Evolutionary conservation across 2,113 vertebrate species (phyloP).

Genomic region (Tringa solitaria): DNA sequence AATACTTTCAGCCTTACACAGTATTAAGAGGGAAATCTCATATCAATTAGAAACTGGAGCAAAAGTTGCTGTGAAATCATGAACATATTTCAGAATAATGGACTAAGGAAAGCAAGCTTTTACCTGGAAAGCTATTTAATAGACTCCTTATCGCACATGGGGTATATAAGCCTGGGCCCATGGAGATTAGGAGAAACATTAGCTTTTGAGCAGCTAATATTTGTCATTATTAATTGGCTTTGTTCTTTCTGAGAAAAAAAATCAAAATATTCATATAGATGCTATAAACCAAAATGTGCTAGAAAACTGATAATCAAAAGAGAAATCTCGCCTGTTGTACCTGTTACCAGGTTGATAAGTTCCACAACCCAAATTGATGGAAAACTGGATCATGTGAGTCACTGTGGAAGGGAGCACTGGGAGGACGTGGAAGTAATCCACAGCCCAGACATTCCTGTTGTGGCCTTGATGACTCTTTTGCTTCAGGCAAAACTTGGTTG

Average conservation of each 20-base stretch:
- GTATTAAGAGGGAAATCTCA: neutral
- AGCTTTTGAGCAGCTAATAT: neutral
- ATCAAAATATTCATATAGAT: neutral
- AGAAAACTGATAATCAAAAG: neutral
- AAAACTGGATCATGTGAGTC: constrained; percentile 96
- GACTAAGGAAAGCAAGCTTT: neutral
- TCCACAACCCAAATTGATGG: constrained; percentile 96
- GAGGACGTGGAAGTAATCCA: constrained; percentile 94
- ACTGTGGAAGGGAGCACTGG: constrained; percentile 86
- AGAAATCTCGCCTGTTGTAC: constrained; percentile 63
- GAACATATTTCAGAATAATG: neutral
- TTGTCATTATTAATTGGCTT: neutral
- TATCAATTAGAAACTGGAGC: neutral
- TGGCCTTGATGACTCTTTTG: constrained; percentile 88
- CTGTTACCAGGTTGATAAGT: constrained; percentile 95
- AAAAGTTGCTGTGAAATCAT: neutral
- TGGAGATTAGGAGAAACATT: neutral
- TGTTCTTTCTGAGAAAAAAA: neutral
- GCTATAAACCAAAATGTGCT: neutral
- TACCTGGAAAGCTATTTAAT: neutral
- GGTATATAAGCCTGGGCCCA: neutral
- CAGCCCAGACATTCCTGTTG: constrained; percentile 88
- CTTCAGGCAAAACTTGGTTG: constrained; percentile 93
- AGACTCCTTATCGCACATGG: neutral
- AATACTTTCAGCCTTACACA: neutral